Percentiles rank a stretch among this genome's conserved stretches.
Conservation (phyloP, 64 coral and sea anemone genomes). For the Stichodactyla helianthus region DNA sequence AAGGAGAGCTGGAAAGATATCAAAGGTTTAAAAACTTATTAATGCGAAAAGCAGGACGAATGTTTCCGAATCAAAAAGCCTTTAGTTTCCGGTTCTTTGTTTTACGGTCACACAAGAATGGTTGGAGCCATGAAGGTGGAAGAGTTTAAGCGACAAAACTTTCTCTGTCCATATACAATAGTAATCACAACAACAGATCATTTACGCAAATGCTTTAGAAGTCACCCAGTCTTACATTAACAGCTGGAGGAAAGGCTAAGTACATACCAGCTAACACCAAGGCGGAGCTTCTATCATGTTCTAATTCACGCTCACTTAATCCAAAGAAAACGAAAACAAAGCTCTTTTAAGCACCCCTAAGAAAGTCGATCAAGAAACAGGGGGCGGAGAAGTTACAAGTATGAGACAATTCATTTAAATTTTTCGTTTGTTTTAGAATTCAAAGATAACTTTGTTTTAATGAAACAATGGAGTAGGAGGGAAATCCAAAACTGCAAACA, state of each 20-base stretch:
- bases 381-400: constrained; percentile 12
- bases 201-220: constrained; percentile 17
- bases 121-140: neutral
- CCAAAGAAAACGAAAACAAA: neutral
- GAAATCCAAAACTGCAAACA: neutral
- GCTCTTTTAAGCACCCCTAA: neutral
- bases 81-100: neutral
- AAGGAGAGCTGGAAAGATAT: neutral
- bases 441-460: constrained; percentile 8
- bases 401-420: neutral
- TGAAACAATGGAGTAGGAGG: neutral
- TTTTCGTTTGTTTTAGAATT: constrained; percentile 13
- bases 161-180: neutral
- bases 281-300: constrained; percentile 13
- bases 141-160: neutral
- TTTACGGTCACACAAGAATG: neutral
- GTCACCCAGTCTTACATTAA: neutral
- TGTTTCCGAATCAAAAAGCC: neutral
- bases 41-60: neutral
- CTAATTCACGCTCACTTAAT: constrained; percentile 1
- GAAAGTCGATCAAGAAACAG: neutral
- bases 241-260: neutral
- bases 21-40: neutral
- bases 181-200: constrained; percentile 7
- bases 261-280: neutral